phyloP scores from a whole-genome alignment of 2,888 invertebrate species.

The Temnothorax unifasciatus region DNA sequence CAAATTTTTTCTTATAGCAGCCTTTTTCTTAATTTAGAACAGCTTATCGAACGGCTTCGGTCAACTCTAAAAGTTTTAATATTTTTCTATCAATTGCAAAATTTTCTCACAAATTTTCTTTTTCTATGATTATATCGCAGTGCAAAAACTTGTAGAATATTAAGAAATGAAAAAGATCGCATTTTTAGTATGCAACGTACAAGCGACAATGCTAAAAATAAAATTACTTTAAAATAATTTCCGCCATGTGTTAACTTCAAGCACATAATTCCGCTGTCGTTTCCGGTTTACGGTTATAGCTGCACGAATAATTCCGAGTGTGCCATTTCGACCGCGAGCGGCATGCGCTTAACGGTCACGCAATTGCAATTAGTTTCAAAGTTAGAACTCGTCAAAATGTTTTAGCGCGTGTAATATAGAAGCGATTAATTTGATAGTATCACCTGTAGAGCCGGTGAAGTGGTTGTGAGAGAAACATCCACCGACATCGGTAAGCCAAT shows the following conservation, averaged over 20 bases:
- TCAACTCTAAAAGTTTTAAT: not conserved
- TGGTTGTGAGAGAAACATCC: conserved; percentile 12
- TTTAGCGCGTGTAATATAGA: conserved; percentile 17
- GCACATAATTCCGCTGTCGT: conserved; percentile 25
- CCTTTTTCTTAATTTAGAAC: not conserved
- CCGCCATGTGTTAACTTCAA: conserved; percentile 6
- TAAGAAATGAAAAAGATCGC: not conserved
- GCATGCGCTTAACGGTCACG: conserved; percentile 33
- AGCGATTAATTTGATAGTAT: conserved; percentile 35
- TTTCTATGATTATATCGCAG: not conserved
- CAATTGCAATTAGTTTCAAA: conserved; percentile 49
- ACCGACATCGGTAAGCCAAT: conserved; percentile 23
- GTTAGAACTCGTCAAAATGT: conserved; percentile 45
- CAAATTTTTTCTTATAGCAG: not conserved
- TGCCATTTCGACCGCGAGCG: not conserved
- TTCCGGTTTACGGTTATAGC: conserved; percentile 33
- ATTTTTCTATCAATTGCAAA: not conserved
- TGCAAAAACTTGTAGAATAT: not conserved
- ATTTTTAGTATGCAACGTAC: not conserved
- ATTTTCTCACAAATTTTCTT: not conserved
- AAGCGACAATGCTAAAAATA: not conserved
- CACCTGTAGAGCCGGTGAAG: conserved; percentile 37
- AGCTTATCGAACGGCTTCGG: not conserved
- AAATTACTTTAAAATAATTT: conserved; percentile 30
- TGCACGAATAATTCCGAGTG: conserved; percentile 28